phyloP scores from a whole-genome alignment of 2,888 invertebrate species.

The Vesta saturnalis region DNA sequence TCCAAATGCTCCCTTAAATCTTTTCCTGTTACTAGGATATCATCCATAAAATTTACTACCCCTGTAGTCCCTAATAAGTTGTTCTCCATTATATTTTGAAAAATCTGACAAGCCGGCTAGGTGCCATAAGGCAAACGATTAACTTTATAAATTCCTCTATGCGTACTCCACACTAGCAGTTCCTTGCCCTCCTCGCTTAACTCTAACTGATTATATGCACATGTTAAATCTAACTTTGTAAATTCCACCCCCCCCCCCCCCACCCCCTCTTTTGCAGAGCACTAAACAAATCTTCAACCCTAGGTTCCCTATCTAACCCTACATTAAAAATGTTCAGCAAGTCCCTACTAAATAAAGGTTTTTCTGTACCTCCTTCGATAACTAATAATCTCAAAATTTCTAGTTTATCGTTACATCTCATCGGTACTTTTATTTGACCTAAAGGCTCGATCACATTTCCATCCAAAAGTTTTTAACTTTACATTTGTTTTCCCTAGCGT shows the following conservation, averaged over 20 bases:
- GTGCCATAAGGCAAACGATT: too few species aligned
- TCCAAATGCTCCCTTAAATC: not conserved
- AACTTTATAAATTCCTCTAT: too few species aligned
- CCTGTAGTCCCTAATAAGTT: not conserved
- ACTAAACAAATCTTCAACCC: too few species aligned
- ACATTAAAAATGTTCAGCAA: too few species aligned
- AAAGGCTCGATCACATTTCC: not conserved
- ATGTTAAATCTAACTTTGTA: not conserved
- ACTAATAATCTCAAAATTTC: not conserved
- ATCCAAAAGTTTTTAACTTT: too few species aligned
- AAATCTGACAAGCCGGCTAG: not conserved
- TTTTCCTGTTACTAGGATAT: not conserved
- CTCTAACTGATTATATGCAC: not conserved
- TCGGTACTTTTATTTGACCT: not conserved
- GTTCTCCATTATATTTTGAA: not conserved
- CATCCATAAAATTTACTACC: not conserved
- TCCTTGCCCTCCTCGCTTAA: too few species aligned
- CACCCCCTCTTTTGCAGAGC: too few species aligned
- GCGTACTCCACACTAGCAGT: too few species aligned
- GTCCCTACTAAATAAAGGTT: too few species aligned
- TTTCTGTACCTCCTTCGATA: not conserved
- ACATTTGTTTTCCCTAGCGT: too few species aligned
- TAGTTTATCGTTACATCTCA: not conserved
- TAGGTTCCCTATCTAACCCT: not conserved
- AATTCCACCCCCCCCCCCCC: not conserved